Conservation (phyloP, 2,797 vertebrate species). For the Pampus argenteus region DNA sequence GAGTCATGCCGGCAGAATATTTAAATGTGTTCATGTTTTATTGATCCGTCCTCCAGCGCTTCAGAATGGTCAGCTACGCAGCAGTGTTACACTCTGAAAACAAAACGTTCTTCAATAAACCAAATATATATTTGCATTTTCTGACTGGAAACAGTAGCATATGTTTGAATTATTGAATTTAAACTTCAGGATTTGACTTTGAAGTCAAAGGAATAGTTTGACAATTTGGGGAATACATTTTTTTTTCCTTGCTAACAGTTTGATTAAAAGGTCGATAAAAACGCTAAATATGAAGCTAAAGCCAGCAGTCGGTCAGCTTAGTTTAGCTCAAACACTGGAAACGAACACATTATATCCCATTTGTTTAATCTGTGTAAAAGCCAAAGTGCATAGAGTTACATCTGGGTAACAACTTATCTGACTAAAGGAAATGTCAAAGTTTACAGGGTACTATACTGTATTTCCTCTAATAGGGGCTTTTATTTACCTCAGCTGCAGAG, state of each 20-base stretch:
- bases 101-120: constrained; percentile 18
- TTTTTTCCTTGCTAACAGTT: background rate
- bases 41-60: constrained; percentile 36
- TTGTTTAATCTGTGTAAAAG: no score
- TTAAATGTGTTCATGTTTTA: background rate
- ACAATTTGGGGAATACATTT: background rate
- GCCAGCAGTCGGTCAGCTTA: background rate
- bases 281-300: background rate
- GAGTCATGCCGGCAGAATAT: constrained; percentile 7
- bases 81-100: constrained; percentile 56
- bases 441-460: background rate
- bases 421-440: background rate
- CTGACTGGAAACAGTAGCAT: background rate
- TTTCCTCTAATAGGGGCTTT: no score
- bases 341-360: background rate
- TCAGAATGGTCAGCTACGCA: constrained; percentile 41
- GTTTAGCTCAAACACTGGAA: constrained; percentile 1
- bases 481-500: no score
- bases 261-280: background rate
- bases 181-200: background rate
- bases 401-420: no score
- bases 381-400: no score
- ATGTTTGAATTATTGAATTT: background rate
- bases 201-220: background rate
- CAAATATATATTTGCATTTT: background rate